phyloP scores from a whole-genome alignment of 2,888 invertebrate genomes.

The Rotaria magnacalcarata region DNA sequence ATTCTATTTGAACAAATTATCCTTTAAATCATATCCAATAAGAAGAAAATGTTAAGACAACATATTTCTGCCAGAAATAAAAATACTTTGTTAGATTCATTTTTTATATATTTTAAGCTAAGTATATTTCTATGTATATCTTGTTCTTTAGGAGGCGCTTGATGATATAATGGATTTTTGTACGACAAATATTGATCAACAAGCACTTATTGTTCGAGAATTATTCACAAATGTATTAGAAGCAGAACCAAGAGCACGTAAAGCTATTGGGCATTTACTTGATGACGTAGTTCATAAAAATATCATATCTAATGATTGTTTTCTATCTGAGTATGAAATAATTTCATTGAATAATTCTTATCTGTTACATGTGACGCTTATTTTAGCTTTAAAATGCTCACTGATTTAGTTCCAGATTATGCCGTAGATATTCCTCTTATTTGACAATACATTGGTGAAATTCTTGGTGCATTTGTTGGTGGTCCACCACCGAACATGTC shows the following conservation, averaged over 20 bases:
- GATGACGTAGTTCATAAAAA: neutral
- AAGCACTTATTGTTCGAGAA: neutral
- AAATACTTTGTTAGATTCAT: no score
- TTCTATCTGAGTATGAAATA: neutral
- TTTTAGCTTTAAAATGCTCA: neutral
- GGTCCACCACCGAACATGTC: neutral
- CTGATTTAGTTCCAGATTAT: neutral
- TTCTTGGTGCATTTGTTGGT: constrained; percentile 19
- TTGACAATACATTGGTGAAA: constrained; percentile 36
- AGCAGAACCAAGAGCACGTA: neutral
- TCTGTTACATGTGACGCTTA: no score
- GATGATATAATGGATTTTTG: neutral
- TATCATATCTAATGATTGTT: neutral
- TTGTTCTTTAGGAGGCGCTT: neutral
- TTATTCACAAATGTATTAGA: neutral
- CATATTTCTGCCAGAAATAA: no score
- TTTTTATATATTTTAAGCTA: no score
- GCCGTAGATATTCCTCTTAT: neutral
- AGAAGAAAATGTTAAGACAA: no score
- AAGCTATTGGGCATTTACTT: constrained; percentile 1
- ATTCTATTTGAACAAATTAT: no score
- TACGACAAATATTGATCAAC: neutral
- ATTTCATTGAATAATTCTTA: neutral
- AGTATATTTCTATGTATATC: no score
- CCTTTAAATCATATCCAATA: no score